Percentiles rank a stretch among this genome's conserved stretches.
Conservation (phyloP, 1,140 invertebrate genomes). For the Araneus ventricosus region DNA sequence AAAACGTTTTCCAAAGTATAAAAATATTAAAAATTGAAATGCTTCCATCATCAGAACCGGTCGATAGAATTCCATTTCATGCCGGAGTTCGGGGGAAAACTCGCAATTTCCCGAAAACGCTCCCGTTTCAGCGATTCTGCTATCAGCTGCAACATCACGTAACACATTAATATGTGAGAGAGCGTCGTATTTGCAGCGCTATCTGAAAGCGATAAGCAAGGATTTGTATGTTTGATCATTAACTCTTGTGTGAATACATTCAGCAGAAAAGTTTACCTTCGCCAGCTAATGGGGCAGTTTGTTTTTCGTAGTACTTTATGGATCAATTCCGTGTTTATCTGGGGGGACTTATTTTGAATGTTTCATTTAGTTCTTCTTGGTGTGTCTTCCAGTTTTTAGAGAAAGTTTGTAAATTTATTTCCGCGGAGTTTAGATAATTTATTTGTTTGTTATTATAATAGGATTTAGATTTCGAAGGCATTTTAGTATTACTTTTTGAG, state of each 20-base stretch:
- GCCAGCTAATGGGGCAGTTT: neutral
- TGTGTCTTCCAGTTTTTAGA: too few relatives aligned
- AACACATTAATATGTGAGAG: neutral
- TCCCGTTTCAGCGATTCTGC: neutral
- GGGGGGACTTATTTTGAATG: too few relatives aligned
- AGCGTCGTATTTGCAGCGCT: neutral
- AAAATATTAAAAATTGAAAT: neutral
- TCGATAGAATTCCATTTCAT: neutral
- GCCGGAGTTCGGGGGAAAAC: neutral
- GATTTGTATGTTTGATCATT: slow-evolving; percentile 8
- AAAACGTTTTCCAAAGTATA: neutral
- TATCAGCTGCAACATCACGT: neutral
- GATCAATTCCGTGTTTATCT: too few relatives aligned
- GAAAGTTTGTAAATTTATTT: too few relatives aligned
- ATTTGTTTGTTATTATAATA: too few relatives aligned
- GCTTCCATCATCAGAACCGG: neutral
- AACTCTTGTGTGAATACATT: neutral
- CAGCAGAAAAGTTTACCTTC: too few relatives aligned
- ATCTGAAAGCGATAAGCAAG: neutral
- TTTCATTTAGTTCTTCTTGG: too few relatives aligned
- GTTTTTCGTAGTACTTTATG: neutral
- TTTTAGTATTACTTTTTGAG: too few relatives aligned
- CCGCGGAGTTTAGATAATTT: too few relatives aligned
- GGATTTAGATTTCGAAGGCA: too few relatives aligned
- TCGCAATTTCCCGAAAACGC: neutral